Percentiles rank a stretch among this genome's conserved stretches.
phyloP scores from a whole-genome alignment of 2,888 invertebrate species.

The Listrodromus nycthemerus region DNA sequence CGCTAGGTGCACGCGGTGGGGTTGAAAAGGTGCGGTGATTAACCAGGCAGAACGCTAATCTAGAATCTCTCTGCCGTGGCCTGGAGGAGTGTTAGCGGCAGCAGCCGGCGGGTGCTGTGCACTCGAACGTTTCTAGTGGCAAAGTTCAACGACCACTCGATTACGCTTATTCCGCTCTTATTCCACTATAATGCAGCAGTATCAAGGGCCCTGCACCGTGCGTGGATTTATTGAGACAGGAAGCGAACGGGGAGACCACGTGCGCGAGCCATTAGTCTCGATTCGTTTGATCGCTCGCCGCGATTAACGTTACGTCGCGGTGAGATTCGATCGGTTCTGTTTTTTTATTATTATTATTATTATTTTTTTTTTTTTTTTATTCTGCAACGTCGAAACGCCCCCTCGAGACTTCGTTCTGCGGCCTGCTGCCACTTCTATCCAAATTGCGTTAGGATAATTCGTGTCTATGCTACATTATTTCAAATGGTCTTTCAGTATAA shows the following conservation, averaged over 20 bases:
- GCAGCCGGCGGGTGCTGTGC: slow-evolving; percentile 56
- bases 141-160: slow-evolving; percentile 66
- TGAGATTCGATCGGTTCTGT: slow-evolving; percentile 43
- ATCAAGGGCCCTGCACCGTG: slow-evolving; percentile 23
- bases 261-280: slow-evolving; percentile 73
- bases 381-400: neutral
- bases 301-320: slow-evolving; percentile 60
- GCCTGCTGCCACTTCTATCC: neutral
- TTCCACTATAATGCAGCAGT: slow-evolving; percentile 2
- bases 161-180: slow-evolving; percentile 24
- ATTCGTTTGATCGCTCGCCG: slow-evolving; percentile 63
- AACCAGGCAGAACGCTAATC: slow-evolving; percentile 45
- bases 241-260: slow-evolving; percentile 62
- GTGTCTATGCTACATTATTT: neutral
- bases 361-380: slow-evolving; percentile 14
- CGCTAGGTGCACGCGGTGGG: slow-evolving; percentile 18
- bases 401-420: slow-evolving; percentile 3
- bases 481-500: neutral
- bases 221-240: slow-evolving; percentile 66
- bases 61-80: slow-evolving; percentile 38
- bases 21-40: slow-evolving; percentile 51
- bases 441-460: slow-evolving; percentile 10
- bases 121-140: slow-evolving; percentile 45
- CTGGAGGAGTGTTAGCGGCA: neutral
- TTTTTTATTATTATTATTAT: neutral